These are phyloP conservation scores for Palaemon carinicauda DNA, from an alignment of 1,140 invertebrate species.

Conservation along the genomic window DNA sequence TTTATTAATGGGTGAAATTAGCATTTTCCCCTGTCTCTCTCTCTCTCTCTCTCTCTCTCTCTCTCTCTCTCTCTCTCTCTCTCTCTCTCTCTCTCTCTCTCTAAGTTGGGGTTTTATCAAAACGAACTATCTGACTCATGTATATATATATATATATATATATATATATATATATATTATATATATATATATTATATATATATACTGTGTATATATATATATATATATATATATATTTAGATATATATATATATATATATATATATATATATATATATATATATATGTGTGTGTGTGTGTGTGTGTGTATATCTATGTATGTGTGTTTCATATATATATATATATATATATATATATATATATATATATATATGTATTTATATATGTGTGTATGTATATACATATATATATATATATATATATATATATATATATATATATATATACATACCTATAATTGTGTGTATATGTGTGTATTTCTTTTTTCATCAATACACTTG, in stretches of 20 bases:
- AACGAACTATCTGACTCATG: neutral
- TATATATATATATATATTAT: slow-evolving; percentile 2
- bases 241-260: neutral
- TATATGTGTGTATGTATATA: neutral
- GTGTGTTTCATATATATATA: neutral
- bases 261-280: neutral
- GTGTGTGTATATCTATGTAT: neutral
- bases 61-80: too few species aligned
- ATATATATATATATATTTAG: neutral
- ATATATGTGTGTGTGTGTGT: neutral
- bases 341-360: neutral
- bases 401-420: neutral
- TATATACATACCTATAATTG: neutral
- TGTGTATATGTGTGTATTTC: too few species aligned
- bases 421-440: neutral
- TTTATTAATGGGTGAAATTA: too few species aligned
- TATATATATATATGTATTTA: neutral
- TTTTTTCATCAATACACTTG: too few species aligned
- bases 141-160: slow-evolving; percentile 11
- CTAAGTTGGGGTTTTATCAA: too few species aligned
- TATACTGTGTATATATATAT: neutral
- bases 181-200: neutral
- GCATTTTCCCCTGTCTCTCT: too few species aligned
- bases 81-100: too few species aligned
- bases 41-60: too few species aligned